phyloP scores from a whole-genome alignment of 1,140 invertebrate species.

The Globodera rostochiensis region DNA sequence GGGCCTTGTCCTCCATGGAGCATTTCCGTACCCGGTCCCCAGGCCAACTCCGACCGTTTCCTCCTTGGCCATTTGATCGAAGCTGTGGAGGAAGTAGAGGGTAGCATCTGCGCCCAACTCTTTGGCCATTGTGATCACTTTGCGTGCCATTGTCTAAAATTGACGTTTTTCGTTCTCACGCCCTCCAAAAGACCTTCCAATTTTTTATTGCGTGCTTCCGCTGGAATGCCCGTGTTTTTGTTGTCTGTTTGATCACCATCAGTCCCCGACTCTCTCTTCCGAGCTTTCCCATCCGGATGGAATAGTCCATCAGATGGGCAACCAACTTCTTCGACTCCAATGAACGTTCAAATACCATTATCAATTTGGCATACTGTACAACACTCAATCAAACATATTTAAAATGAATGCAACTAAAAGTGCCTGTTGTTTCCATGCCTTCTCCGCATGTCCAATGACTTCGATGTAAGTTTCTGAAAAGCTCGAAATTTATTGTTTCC shows the following conservation, averaged over 20 bases:
- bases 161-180: slow-evolving; percentile 4
- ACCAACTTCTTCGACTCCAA: slow-evolving; percentile 85
- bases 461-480: slow-evolving; percentile 68
- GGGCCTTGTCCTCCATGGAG: neutral
- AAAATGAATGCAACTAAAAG: slow-evolving; percentile 29
- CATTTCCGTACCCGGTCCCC: slow-evolving; percentile 8
- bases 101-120: slow-evolving; percentile 47
- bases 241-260: slow-evolving; percentile 95
- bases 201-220: slow-evolving; percentile 89
- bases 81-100: slow-evolving; percentile 47
- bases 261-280: slow-evolving; percentile 74
- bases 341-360: slow-evolving; percentile 88
- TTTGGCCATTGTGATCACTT: slow-evolving; percentile 53
- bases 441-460: slow-evolving; percentile 95
- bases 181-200: slow-evolving; percentile 80
- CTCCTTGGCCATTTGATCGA: slow-evolving; percentile 45
- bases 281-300: slow-evolving; percentile 81
- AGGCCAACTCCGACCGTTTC: slow-evolving; percentile 31
- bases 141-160: slow-evolving; percentile 45
- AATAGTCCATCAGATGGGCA: slow-evolving; percentile 88
- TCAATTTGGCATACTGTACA: slow-evolving; percentile 91
- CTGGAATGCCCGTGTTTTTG: slow-evolving; percentile 91
- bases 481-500: neutral
- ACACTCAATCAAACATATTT: neutral
- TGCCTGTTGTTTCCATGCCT: slow-evolving; percentile 97